These are phyloP conservation scores for Aphaenogaster rudis DNA, from an alignment of 1,140 invertebrate genomes.

Conservation along the genomic window DNA sequence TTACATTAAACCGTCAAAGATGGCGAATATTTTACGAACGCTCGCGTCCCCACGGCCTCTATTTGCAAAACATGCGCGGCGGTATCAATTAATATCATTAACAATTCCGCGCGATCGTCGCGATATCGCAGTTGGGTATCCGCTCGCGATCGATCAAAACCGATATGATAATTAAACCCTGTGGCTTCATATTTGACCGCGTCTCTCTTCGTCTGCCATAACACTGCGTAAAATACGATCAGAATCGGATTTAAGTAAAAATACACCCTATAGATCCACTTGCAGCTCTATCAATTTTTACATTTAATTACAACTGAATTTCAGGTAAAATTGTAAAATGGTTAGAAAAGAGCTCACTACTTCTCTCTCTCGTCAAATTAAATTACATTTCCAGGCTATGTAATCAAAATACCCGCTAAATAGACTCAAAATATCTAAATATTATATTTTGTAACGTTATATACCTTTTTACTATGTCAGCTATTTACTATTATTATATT, in stretches of 20 bases:
- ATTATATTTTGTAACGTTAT: neutral
- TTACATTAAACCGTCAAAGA: conserved; percentile 40
- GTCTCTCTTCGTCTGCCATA: conserved; percentile 27
- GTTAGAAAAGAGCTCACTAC: neutral
- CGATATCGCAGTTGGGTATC: conserved; percentile 43
- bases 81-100: conserved; percentile 63
- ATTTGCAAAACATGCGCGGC: conserved; percentile 52
- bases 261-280: neutral
- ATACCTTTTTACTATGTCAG: neutral
- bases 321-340: neutral
- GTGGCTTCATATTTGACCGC: conserved; percentile 50
- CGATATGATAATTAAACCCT: conserved; percentile 59
- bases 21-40: conserved; percentile 44
- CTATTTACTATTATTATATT: neutral
- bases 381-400: neutral
- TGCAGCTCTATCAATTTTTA: neutral
- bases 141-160: conserved; percentile 44
- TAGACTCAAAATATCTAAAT: neutral
- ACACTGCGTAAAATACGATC: conserved; percentile 25
- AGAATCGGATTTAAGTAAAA: conserved; percentile 14
- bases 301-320: neutral
- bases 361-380: neutral
- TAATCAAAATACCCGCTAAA: neutral
- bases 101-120: conserved; percentile 44
- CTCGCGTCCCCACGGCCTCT: conserved; percentile 13